A percentile compares a stretch with the other conserved stretches of the same genome.
Conservation (phyloP, 2,113 vertebrate species). For the Drymodes brunneopygia region DNA sequence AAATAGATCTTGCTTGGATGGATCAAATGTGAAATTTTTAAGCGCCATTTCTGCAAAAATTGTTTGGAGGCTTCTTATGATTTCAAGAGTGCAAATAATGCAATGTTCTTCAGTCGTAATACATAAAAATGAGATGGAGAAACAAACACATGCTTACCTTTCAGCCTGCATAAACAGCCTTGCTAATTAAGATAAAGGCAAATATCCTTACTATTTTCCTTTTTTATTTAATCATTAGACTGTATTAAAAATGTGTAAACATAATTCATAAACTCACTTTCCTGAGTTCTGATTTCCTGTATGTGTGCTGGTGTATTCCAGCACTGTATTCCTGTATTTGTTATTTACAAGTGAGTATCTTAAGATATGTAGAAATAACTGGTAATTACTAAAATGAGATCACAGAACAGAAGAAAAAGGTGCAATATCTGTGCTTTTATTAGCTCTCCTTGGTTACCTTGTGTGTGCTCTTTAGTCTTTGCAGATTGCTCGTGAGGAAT, state of each 20-base stretch:
- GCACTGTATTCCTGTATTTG: background rate
- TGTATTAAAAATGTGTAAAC: background rate
- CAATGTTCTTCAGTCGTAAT: background rate
- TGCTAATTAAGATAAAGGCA: background rate
- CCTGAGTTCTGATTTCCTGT: background rate
- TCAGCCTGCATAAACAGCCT: background rate
- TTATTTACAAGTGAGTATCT: background rate
- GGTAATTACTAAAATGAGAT: background rate
- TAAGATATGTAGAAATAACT: background rate
- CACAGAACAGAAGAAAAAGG: background rate
- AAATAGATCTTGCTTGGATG: background rate
- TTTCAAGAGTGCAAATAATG: background rate
- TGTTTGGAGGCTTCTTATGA: background rate
- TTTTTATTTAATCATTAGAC: background rate
- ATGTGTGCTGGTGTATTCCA: background rate
- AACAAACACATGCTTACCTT: background rate
- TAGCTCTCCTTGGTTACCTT: background rate
- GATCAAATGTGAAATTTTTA: background rate
- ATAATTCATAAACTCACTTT: background rate
- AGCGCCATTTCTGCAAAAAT: background rate
- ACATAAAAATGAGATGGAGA: conserved; percentile 1
- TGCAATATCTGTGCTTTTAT: background rate
- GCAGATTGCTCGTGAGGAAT: background rate
- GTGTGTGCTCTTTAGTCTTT: background rate
- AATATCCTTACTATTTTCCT: background rate